Evolutionary conservation across 2,113 vertebrate genomes (phyloP).

Genomic region (Muscicapa adusta): DNA sequence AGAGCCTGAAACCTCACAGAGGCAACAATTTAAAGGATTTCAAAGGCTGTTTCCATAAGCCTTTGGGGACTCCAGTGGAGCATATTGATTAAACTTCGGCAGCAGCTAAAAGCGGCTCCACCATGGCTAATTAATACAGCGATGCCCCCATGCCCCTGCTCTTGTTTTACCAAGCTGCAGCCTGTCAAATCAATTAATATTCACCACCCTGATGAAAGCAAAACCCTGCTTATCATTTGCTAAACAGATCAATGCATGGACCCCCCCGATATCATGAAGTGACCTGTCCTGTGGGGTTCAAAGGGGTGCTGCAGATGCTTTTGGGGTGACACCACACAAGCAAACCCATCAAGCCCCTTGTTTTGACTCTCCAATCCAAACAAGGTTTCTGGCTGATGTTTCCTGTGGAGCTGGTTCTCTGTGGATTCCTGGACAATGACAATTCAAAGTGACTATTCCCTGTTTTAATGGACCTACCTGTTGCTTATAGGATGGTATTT

Average conservation of each 20-base stretch:
- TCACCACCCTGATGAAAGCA: constrained; percentile 39
- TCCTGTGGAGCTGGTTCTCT: not conserved
- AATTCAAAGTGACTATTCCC: not conserved
- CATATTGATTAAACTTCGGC: constrained; percentile 68
- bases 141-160: constrained; percentile 55
- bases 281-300: not conserved
- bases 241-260: not conserved
- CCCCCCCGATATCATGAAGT: not conserved
- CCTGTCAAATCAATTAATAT: constrained; percentile 65
- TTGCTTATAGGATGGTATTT: not conserved
- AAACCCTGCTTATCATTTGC: constrained; percentile 32
- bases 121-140: constrained; percentile 62
- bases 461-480: not conserved
- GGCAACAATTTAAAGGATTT: constrained; percentile 63
- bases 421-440: not conserved
- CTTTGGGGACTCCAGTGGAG: constrained; percentile 56
- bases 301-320: not conserved
- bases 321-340: not conserved
- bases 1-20: constrained; percentile 36
- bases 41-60: constrained; percentile 62
- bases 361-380: not conserved
- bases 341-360: not conserved
- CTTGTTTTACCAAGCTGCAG: constrained; percentile 56
- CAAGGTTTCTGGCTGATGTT: not conserved
- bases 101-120: constrained; percentile 57